Evolutionary conservation across 2,113 vertebrate genomes (phyloP), one percentile per base, ranked within the genome.

Genomic region (Peromyscus californicus): DNA sequence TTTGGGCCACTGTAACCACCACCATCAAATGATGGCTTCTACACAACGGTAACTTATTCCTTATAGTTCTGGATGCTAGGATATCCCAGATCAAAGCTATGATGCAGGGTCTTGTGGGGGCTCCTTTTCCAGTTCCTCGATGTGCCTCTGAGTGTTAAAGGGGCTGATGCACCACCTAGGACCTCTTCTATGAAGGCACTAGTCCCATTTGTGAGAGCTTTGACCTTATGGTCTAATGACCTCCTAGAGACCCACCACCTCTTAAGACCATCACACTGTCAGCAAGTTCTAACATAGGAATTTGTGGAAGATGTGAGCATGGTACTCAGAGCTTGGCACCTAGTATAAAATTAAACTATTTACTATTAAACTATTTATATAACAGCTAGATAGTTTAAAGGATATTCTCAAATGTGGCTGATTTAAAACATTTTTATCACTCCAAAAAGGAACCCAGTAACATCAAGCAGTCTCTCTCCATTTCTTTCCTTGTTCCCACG

Each of bases 171-270:
- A 31, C 12, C 22, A 21, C 7, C 74, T 54, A 16, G 7, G 26
- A 4, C 42, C 15, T n/a, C 16, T 75, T 65, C 26, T 13, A 3
- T 36, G 78, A 89, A 24, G 29, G 1, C 36, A 45, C 13, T 22
- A 29, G 42, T 74, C 65, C 42, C 42, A n/a, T 19, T 51, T 10
- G 31, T 11, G 26, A 78, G n/a, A 31, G 17, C 82, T 22, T 54
- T 0, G 0, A 12, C 19, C 8, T 54, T 4, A 39, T 13, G 13
- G 48, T 2, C 42, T 33, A 12, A 51, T 74, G 26, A 72, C 36
- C 36, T 24, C 12, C 74, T 39, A 48, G 76, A 39, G 17, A 3
- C 86, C 16, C 42, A 26, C 57, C n/a, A 74, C 67, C 19, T 48
- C 45, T 48, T 72, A 54, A 63, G 12, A 12, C 51, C 3, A 24